Percentiles rank a stretch among this genome's conserved stretches.
Conservation (phyloP, 2,113 vertebrate genomes). For the Shinisaurus crocodilurus region DNA sequence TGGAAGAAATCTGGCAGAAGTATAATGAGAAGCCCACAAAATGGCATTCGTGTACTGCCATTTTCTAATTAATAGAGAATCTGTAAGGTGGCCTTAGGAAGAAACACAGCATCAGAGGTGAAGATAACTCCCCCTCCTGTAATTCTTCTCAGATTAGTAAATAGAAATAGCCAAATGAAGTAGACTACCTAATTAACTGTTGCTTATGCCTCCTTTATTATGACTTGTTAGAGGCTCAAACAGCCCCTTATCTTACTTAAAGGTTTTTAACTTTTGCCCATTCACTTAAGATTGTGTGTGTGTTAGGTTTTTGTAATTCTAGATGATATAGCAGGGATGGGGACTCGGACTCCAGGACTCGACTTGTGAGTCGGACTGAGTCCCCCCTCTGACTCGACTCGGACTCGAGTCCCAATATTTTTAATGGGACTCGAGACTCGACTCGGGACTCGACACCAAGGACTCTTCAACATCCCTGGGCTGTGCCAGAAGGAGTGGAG, state of each 20-base stretch:
- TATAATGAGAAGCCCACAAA: conserved; percentile 17
- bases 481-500: too few relatives aligned
- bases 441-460: too few relatives aligned
- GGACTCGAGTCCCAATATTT: too few relatives aligned
- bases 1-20: conserved; percentile 27
- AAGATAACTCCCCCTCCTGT: not conserved
- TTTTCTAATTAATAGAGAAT: conserved; percentile 21
- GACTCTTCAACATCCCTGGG: too few relatives aligned
- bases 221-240: not conserved
- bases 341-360: too few relatives aligned
- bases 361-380: too few relatives aligned
- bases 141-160: not conserved
- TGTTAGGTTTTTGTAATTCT: not conserved
- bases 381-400: too few relatives aligned
- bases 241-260: not conserved
- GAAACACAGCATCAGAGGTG: not conserved
- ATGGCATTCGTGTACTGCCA: not conserved
- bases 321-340: not conserved
- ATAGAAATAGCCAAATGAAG: not conserved
- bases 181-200: not conserved
- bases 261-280: not conserved
- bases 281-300: not conserved
- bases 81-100: not conserved
- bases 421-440: too few relatives aligned
- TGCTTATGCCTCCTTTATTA: not conserved